phyloP scores from a whole-genome alignment of 1,140 invertebrate genomes.

The Whitmania pigra region DNA sequence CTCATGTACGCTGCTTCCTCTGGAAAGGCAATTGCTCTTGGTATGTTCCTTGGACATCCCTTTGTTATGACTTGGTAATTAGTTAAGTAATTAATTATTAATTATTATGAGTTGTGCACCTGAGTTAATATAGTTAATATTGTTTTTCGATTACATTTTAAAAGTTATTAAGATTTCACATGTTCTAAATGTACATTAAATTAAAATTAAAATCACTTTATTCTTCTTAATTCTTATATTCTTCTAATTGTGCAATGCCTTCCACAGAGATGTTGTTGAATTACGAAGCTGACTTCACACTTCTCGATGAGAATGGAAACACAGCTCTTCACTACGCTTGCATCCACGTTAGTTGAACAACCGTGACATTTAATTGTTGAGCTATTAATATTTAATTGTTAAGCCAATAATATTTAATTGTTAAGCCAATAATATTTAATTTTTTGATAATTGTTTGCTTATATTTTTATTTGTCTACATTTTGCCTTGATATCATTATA shows the following conservation, averaged over 20 bases:
- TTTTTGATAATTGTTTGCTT: too few species aligned
- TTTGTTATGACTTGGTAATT: not conserved
- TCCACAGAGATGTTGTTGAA: too few species aligned
- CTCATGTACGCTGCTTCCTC: slow-evolving; percentile 44
- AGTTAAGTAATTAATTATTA: not conserved
- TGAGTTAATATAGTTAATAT: too few species aligned
- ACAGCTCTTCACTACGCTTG: slow-evolving; percentile 53
- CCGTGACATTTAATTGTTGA: not conserved
- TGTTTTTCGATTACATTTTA: too few species aligned
- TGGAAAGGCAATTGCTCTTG: slow-evolving; percentile 47
- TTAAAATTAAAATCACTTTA: not conserved
- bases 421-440: too few species aligned
- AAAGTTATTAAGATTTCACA: too few species aligned
- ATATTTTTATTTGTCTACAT: too few species aligned
- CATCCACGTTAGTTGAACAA: slow-evolving; percentile 35
- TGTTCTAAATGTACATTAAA: not conserved
- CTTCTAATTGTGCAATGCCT: not conserved
- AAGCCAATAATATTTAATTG: too few species aligned
- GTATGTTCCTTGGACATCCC: slow-evolving; percentile 37
- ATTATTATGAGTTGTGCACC: too few species aligned
- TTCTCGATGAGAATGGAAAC: slow-evolving; percentile 47
- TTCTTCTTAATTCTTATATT: not conserved
- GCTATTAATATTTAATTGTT: too few species aligned
- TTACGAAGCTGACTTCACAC: too few species aligned
- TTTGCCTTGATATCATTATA: too few species aligned